Percentiles rank a stretch among this genome's conserved stretches.
These are phyloP conservation scores for Proisotoma minuta DNA, from an alignment of 2,888 invertebrate species.

Conservation along the genomic window DNA sequence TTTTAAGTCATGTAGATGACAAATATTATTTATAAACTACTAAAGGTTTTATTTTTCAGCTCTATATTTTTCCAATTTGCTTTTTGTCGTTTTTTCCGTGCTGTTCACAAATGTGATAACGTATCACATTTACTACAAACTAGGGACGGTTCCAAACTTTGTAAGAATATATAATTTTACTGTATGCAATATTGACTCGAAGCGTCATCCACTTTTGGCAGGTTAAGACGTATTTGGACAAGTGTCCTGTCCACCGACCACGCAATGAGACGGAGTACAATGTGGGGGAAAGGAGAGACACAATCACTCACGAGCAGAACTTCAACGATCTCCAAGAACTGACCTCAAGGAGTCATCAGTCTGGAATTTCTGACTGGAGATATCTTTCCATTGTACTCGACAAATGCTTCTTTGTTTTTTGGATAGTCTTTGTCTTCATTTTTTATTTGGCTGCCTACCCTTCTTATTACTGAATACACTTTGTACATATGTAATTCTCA, in stretches of 20 bases:
- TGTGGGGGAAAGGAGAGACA: background rate
- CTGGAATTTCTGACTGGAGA: background rate
- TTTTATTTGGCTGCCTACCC: background rate
- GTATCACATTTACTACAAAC: background rate
- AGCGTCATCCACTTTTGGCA: background rate
- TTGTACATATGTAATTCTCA: background rate
- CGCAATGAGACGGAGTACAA: background rate
- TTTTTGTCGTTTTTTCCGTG: background rate
- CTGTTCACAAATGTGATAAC: background rate
- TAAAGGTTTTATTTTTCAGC: background rate
- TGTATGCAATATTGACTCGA: too few relatives aligned
- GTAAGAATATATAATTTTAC: background rate
- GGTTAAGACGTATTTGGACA: background rate
- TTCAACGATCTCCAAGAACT: background rate
- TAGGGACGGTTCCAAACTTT: background rate
- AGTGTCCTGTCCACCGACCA: background rate
- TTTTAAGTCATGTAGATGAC: too few relatives aligned
- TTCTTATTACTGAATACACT: background rate
- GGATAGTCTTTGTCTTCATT: constrained; percentile 1
- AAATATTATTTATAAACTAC: too few relatives aligned
- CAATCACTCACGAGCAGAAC: background rate
- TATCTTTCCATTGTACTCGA: constrained; percentile 1
- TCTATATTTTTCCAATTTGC: background rate
- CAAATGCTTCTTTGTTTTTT: background rate
- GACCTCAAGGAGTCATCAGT: background rate